Base-by-base conservation (phyloP, 2,888 invertebrate species). In the Acrocyrtus sp. region DNA sequence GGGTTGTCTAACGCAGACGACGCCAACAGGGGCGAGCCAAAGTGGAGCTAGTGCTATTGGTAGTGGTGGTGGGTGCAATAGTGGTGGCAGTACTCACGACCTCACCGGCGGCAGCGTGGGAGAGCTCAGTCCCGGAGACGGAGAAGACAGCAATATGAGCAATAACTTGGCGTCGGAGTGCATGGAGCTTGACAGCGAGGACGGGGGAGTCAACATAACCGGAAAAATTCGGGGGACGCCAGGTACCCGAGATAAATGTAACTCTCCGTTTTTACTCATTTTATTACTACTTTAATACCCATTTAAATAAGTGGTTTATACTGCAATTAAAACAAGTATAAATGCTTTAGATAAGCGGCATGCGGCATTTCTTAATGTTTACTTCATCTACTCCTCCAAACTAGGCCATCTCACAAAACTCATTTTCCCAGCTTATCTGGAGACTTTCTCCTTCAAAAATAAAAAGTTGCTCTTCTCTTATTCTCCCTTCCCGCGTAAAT, bases 141-240 rank as follows among this genome's bases (percentile, higher is more conserved):
- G 69, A 0, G 77, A 77, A 29, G 77, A 78, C 62, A 73, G 73
- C 58, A 76, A 74, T 70, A 50, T 72, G 67, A 75, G 75, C 65
- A 79, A 79, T 74, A 77, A 80, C 67, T 50, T 78, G 56, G 66
- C 77, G 19, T 78, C 78, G 3, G 80, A 80, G 39, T 78, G 80
- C 53, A 79, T 76, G 78, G 81, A 68, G 69, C 76, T 51, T 68
- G 92, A 93, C 62, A 92, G 93, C 65, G 81, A 79, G 12, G 76
- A 76, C 10, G 58, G 58, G 10, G 65, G 90, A 82, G 92, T 93
- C 66, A 81, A 81, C 19, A 47, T 65, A 24, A 56, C 63, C 72
- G 75, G 75, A 66, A 66, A 22, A 26, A 26, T 19, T 21, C n/a
- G 19, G 17, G 17, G 17, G 17, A 41, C n/a, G 15, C 15, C 15